Evolutionary conservation across 2,888 invertebrate species (phyloP).

Genomic region (Arrhopalites spinosus): DNA sequence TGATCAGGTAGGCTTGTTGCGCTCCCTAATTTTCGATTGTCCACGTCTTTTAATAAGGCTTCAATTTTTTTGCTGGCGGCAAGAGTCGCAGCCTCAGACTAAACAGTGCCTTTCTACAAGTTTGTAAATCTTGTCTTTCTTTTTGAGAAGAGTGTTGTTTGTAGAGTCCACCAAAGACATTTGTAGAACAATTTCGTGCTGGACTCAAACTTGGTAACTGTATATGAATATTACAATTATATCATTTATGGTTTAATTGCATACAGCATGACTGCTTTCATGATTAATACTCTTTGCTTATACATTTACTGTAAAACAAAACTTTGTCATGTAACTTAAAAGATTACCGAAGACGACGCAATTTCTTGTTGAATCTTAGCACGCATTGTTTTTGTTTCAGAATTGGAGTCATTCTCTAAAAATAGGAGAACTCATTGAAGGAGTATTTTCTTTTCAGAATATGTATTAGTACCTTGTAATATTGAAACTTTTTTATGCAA

Average conservation of each 20-base stretch:
- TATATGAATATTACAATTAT: not conserved
- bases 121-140: slow-evolving; percentile 28
- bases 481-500: not conserved
- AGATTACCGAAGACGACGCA: slow-evolving; percentile 1
- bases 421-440: not conserved
- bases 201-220: slow-evolving; percentile 16
- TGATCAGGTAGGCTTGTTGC: too few species aligned
- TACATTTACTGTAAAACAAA: too few species aligned
- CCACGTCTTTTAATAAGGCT: not conserved
- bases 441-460: not conserved
- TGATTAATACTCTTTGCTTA: too few species aligned
- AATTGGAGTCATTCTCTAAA: not conserved
- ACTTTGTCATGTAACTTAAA: not conserved
- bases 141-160: not conserved
- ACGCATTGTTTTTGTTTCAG: slow-evolving; percentile 12
- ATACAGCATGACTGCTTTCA: not conserved
- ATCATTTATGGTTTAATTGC: not conserved
- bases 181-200: not conserved
- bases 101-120: slow-evolving; percentile 17
- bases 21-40: too few species aligned
- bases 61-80: not conserved
- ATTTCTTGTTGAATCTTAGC: slow-evolving; percentile 28
- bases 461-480: slow-evolving; percentile 14
- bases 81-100: slow-evolving; percentile 21
- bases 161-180: not conserved